Percentiles rank a stretch among this genome's conserved stretches.
phyloP scores from a whole-genome alignment of 2,113 vertebrate species.

The Rhineura floridana region DNA sequence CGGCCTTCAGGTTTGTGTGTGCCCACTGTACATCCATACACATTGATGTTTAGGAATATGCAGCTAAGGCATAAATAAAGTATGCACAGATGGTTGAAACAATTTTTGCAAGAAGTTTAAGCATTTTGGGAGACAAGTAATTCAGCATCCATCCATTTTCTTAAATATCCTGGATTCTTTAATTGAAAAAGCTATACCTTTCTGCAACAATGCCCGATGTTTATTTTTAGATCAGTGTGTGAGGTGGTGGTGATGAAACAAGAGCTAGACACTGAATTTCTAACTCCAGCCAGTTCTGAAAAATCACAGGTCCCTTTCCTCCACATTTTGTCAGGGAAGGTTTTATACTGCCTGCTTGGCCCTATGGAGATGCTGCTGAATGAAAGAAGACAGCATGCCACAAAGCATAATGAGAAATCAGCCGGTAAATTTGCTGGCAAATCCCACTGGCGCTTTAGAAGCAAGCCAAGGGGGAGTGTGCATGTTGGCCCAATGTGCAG shows the following conservation, averaged over 20 bases:
- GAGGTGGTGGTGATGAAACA: neutral
- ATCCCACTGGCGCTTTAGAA: neutral
- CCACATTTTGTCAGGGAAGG: neutral
- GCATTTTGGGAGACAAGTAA: neutral
- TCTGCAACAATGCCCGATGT: neutral
- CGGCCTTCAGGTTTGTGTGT: neutral
- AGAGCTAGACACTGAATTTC: neutral
- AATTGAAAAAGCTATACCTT: neutral
- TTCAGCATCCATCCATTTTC: neutral
- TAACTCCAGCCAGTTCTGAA: neutral
- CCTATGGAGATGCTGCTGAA: neutral
- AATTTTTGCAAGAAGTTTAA: neutral
- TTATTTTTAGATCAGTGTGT: neutral
- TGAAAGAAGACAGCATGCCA: constrained; percentile 1
- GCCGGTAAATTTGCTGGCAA: neutral
- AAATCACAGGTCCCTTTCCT: neutral
- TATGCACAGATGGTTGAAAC: neutral
- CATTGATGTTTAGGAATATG: neutral
- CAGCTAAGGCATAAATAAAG: no score
- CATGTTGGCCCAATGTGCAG: neutral
- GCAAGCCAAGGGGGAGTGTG: neutral
- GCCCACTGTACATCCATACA: neutral
- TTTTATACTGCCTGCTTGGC: neutral
- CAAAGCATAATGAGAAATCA: neutral
- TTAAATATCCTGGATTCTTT: neutral